Evolutionary conservation across 2,888 invertebrate genomes (phyloP).

Genomic region (Leucozona laternaria): DNA sequence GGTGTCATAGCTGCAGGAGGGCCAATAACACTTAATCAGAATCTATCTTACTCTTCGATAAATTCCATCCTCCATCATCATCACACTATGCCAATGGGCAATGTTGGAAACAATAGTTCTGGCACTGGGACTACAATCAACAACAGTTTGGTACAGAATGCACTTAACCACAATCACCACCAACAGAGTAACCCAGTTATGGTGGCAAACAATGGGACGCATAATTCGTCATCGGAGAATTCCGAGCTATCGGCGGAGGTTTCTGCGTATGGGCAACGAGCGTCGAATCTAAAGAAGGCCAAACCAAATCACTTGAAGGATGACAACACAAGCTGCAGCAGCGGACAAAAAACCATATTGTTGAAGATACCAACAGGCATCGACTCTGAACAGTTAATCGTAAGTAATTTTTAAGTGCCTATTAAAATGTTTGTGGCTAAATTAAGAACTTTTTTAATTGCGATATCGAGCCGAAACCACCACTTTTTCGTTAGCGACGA

Average conservation of each 20-base stretch:
- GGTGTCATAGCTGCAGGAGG: conserved; percentile 38
- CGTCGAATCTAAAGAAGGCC: conserved; percentile 80
- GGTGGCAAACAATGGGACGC: conserved; percentile 73
- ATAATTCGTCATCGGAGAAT: conserved; percentile 83
- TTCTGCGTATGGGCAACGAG: conserved; percentile 73
- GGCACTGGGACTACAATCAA: conserved; percentile 43
- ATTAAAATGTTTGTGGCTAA: not conserved
- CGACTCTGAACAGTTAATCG: conserved; percentile 83
- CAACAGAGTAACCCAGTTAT: conserved; percentile 72
- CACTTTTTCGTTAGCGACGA: no score
- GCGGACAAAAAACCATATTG: conserved; percentile 82
- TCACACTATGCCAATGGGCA: conserved; percentile 52
- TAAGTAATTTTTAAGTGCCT: conserved; percentile 77
- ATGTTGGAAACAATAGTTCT: conserved; percentile 44
- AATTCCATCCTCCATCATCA: conserved; percentile 66
- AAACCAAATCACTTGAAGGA: conserved; percentile 77
- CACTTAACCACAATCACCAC: conserved; percentile 60
- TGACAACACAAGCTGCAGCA: conserved; percentile 76
- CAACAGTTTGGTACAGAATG: conserved; percentile 53
- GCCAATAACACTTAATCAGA: conserved; percentile 61
- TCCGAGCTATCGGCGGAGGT: conserved; percentile 82
- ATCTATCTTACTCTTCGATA: conserved; percentile 71
- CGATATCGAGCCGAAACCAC: no score
- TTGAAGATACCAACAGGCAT: conserved; percentile 82
- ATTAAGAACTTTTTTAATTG: no score